These are phyloP conservation scores for Parotia lawesii DNA, from an alignment of 2,113 vertebrate genomes.

Conservation along the genomic window DNA sequence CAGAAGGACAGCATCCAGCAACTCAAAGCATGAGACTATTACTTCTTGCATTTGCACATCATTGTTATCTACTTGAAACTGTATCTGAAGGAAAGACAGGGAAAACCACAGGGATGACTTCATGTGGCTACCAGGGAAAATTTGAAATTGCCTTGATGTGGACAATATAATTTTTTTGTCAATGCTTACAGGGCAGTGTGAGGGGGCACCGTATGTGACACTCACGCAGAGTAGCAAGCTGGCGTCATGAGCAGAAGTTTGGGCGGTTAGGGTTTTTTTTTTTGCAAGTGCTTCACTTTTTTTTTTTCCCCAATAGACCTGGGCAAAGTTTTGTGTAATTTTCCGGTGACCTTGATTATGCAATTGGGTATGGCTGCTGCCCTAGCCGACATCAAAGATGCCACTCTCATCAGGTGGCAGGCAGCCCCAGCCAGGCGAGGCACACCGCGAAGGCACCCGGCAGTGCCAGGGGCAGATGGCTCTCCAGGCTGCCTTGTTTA, in stretches of 20 bases:
- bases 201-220: neutral
- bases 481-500: neutral
- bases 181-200: neutral
- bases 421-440: neutral
- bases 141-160: neutral
- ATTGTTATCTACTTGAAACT: neutral
- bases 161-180: neutral
- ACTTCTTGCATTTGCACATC: neutral
- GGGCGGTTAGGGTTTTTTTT: neutral
- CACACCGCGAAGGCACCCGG: neutral
- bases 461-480: neutral
- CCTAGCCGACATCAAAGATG: slow-evolving; percentile 45
- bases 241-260: neutral
- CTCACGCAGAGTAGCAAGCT: neutral
- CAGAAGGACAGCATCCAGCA: neutral
- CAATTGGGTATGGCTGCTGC: slow-evolving; percentile 47
- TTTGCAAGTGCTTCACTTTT: neutral
- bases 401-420: neutral
- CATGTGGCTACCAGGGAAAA: neutral
- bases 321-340: slow-evolving; percentile 69
- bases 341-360: slow-evolving; percentile 66
- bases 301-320: neutral
- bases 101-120: neutral
- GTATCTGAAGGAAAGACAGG: neutral
- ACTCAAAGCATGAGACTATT: neutral